Evolutionary conservation across 2,113 vertebrate genomes (phyloP).

Genomic region (Poicephalus gulielmi): DNA sequence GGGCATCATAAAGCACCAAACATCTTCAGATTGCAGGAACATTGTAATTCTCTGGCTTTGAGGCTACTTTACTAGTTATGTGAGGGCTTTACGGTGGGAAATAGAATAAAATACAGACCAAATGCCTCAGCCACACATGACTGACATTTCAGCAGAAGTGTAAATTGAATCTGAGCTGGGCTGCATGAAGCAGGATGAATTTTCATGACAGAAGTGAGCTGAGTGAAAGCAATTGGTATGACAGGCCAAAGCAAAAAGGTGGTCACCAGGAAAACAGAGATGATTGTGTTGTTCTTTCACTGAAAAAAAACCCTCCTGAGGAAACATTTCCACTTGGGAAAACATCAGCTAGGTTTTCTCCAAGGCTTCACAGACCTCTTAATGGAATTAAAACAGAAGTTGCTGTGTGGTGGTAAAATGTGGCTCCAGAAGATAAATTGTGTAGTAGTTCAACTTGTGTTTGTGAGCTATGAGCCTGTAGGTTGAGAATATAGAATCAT

Average conservation of each 20-base stretch:
- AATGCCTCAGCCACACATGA: background rate
- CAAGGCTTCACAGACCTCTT: background rate
- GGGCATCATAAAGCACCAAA: background rate
- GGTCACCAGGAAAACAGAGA: background rate
- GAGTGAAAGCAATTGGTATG: background rate
- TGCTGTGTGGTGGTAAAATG: background rate
- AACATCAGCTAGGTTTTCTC: background rate
- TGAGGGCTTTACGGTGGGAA: background rate
- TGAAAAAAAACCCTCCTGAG: background rate
- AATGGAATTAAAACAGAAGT: background rate
- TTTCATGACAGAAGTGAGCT: background rate
- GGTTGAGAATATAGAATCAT: background rate
- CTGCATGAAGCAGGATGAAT: background rate
- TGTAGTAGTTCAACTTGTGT: background rate
- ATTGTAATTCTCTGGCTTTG: background rate
- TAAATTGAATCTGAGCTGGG: background rate
- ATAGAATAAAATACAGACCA: background rate
- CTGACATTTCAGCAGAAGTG: background rate
- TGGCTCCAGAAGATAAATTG: background rate
- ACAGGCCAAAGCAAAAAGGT: background rate
- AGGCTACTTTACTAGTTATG: background rate
- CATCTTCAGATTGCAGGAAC: background rate
- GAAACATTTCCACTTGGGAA: background rate
- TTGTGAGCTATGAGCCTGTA: fast-evolving
- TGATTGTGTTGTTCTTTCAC: background rate